Base-by-base conservation (phyloP, 1,140 invertebrate genomes). In the Tetramorium parvispinum region DNA sequence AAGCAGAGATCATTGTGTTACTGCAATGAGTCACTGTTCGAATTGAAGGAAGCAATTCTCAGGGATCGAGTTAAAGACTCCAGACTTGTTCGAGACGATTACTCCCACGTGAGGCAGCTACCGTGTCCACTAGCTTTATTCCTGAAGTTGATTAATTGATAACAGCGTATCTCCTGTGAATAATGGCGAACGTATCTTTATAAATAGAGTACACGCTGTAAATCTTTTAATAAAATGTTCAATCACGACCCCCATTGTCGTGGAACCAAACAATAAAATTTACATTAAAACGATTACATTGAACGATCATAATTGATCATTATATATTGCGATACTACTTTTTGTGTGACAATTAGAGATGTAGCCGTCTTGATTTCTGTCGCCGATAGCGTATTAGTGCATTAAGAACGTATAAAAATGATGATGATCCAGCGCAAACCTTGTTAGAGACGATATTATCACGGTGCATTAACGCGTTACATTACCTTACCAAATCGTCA, bases 71-170 rank as follows among this genome's bases (percentile, higher is more conserved):
- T 66, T 40, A 65, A 66, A 87, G 88, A 88, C 88, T 85, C 88
- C 78, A 89, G 88, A 89, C 85, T 65, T 71, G 63, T 78, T 70
- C 78, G 70, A 87, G 88, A 89, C 89, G 53, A 27, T 76, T 63
- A 87, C 88, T 93, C 92, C 92, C 92, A 93, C 92, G 92, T 92
- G 75, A 88, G 46, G 87, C 91, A 91, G 68, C 70, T 63, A 93
- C 88, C 92, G 91, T 92, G 88, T 92, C 92, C 85, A 68, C 71
- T 66, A 70, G 46, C 79, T 91, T 91, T 87, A 85, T 70, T 89
- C 81, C 63, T 49, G 24, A 76, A 57, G 59, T 83, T 85, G 89
- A 91, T 92, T 91, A 91, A 92, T 92, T 91, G 88, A 88, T 85
- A 91, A 91, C 90, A 78, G 32, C 21, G 71, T 83, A 55, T 78